Evolutionary conservation across 2,113 vertebrate genomes (phyloP).

Genomic region (Sebastes schlegelii): DNA sequence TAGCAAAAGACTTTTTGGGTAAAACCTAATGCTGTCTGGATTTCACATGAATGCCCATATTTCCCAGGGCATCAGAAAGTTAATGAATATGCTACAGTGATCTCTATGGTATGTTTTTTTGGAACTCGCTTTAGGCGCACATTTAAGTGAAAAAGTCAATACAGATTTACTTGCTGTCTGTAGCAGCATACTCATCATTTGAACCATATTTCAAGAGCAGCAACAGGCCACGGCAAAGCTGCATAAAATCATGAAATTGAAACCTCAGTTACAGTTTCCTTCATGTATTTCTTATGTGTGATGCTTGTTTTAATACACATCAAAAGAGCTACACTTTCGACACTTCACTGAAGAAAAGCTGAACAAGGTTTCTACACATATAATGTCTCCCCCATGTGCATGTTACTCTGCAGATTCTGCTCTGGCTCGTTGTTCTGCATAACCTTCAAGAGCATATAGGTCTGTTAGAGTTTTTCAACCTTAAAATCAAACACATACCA

Average conservation of each 20-base stretch:
- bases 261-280: slow-evolving; percentile 5
- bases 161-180: slow-evolving; percentile 13
- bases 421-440: not conserved
- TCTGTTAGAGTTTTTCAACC: not conserved
- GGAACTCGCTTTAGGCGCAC: slow-evolving; percentile 10
- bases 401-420: slow-evolving; percentile 1
- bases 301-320: slow-evolving; percentile 13
- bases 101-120: slow-evolving; percentile 13
- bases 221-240: slow-evolving; percentile 14
- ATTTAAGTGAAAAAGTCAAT: slow-evolving; percentile 18
- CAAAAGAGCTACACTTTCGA: slow-evolving; percentile 3
- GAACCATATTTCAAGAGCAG: slow-evolving; percentile 15
- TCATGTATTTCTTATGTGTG: not conserved
- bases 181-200: not conserved
- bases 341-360: not conserved
- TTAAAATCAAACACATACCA: not conserved
- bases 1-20: not conserved
- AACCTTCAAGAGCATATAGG: no score
- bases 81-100: slow-evolving; percentile 35
- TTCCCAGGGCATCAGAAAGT: slow-evolving; percentile 16
- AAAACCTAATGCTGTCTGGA: slow-evolving; percentile 5
- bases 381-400: not conserved
- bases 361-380: slow-evolving; percentile 7
- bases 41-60: slow-evolving; percentile 4
- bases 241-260: not conserved